Evolutionary conservation across 2,888 invertebrate species (phyloP), one percentile per base, ranked within the genome.

Genomic region (Morpho achilles): DNA sequence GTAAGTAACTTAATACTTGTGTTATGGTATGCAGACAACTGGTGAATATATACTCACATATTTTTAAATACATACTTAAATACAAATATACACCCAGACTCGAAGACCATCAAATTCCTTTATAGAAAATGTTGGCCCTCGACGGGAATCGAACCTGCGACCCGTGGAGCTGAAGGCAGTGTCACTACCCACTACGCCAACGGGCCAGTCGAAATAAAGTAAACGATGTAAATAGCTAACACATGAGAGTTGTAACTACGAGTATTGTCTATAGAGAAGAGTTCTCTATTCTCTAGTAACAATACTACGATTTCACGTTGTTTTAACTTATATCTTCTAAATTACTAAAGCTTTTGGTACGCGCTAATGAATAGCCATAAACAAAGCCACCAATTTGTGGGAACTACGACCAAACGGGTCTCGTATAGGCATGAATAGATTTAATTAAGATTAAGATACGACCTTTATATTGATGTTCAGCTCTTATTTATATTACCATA

Each of bases 371-470:
- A 59, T 55, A 53, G n/a, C 53, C 50, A 59, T 59, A 50, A 57
- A 62, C 62, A 62, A 59, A 59, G 52, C 49, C 54, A 49, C 54
- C 59, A 62, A 62, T 62, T 62, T 59, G 57, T 59, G 62, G 60
- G 43, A 59, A 59, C 49, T 43, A 53, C 53, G 56, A 56, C 59
- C 62, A 50, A 55, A 54, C 62, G 48, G 44, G 47, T 46, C 43
- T 53, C 47, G 44, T 48, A 56, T 54, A 52, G 50, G 56, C 53
- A 53, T 64, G 64, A 64, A 64, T 59, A 62, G 66, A 66, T 64
- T 66, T 66, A 64, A 66, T 64, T 66, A 62, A 66, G 66, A 64
- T 66, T 64, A 64, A 52, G 52, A 52, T 52, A 52, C 52, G 10
- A 44, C 50, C 45, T 23, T 45, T 23, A 39, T 39, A 52, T 45